Evolutionary conservation across 2,797 vertebrate species (phyloP).

Genomic region (Molossus molossus): DNA sequence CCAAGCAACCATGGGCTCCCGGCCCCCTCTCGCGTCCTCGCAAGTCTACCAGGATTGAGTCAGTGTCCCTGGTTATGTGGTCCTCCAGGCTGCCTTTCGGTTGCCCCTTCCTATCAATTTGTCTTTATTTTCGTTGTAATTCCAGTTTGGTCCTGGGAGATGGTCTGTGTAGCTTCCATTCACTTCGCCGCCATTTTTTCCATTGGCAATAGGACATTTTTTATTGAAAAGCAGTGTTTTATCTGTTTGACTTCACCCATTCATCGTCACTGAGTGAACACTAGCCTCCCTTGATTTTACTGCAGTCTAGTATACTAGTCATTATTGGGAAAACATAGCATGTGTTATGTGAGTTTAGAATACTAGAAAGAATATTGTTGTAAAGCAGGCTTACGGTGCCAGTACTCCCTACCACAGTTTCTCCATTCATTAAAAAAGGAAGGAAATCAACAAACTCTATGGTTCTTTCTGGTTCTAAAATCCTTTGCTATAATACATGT

Average conservation of each 20-base stretch:
- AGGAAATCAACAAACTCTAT: not conserved
- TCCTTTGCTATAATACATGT: not conserved
- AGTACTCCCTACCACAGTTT: not conserved
- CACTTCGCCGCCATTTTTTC: too few relatives aligned
- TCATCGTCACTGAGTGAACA: not conserved
- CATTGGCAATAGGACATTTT: not conserved
- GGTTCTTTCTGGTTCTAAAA: slow-evolving; percentile 30
- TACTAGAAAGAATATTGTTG: not conserved
- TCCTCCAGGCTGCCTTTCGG: too few relatives aligned
- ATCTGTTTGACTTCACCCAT: not conserved
- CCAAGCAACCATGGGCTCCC: too few relatives aligned
- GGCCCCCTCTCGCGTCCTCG: too few relatives aligned
- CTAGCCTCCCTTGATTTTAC: not conserved
- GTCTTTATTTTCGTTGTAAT: too few relatives aligned
- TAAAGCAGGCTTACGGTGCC: not conserved
- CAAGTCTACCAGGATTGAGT: too few relatives aligned
- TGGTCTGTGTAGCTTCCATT: too few relatives aligned
- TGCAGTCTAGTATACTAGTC: not conserved
- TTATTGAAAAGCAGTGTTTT: not conserved
- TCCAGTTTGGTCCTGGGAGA: too few relatives aligned
- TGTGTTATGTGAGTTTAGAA: not conserved
- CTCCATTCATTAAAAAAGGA: not conserved
- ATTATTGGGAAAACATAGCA: not conserved
- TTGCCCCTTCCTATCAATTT: too few relatives aligned
- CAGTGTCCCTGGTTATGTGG: too few relatives aligned